Percentiles rank a stretch among this genome's conserved stretches.
Conservation (phyloP, 1,140 invertebrate species). For the Drosophila rhopaloa region DNA sequence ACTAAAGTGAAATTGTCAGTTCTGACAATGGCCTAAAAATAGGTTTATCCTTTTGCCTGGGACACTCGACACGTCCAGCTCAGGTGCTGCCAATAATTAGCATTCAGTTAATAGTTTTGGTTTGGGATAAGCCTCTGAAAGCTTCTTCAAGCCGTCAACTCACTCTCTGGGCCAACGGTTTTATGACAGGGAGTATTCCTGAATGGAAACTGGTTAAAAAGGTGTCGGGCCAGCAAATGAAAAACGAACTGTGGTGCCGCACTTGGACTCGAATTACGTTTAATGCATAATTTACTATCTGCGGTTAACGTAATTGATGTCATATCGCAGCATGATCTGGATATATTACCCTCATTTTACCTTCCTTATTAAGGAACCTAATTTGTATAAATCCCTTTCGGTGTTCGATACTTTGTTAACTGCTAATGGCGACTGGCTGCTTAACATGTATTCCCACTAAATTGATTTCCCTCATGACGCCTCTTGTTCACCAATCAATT, state of each 20-base stretch:
- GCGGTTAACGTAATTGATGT: conserved; percentile 7
- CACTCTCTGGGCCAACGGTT: conserved; percentile 18
- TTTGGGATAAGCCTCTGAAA: conserved; percentile 37
- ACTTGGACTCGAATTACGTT: neutral
- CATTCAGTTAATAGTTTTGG: conserved; percentile 73
- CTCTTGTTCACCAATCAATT: conserved; percentile 29
- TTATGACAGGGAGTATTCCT: conserved; percentile 27
- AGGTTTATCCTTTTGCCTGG: conserved; percentile 24
- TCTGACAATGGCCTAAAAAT: conserved; percentile 69
- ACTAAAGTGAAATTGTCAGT: conserved; percentile 74
- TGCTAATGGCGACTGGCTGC: conserved; percentile 23
- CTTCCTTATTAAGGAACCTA: conserved; percentile 18
- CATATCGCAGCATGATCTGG: neutral
- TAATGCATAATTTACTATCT: neutral
- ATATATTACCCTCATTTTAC: conserved; percentile 12
- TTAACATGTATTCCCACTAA: conserved; percentile 33
- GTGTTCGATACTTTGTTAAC: conserved; percentile 5
- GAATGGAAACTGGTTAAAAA: conserved; percentile 12
- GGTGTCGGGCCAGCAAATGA: conserved; percentile 8
- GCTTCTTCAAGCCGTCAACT: conserved; percentile 39
- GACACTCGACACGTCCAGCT: conserved; percentile 22
- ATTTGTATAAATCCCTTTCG: conserved; percentile 31
- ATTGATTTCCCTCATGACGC: conserved; percentile 37
- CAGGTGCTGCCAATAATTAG: conserved; percentile 69
- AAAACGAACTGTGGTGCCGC: conserved; percentile 15